phyloP scores from a whole-genome alignment of 2,888 invertebrate species.

The Pteria penguin region DNA sequence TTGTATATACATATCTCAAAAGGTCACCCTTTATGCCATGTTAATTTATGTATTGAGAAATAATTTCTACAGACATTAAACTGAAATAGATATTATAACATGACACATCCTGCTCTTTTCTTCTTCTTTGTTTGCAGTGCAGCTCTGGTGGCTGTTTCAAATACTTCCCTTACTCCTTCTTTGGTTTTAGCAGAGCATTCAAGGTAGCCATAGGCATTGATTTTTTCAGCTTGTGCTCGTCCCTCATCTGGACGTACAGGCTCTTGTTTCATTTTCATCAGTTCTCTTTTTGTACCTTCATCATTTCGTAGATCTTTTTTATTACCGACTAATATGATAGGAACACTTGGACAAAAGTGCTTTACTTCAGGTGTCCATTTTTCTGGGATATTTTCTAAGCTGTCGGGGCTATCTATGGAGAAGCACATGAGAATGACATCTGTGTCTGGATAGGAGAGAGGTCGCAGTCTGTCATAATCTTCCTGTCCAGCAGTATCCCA shows the following conservation, averaged over 20 bases:
- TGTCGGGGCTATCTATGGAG: slow-evolving; percentile 99
- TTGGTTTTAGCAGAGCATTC: slow-evolving; percentile 99
- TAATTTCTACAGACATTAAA: too few species aligned
- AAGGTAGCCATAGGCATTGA: slow-evolving; percentile 97
- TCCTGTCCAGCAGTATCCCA: slow-evolving; percentile 99
- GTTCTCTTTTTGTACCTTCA: slow-evolving; percentile 81
- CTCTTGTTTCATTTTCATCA: slow-evolving; percentile 99
- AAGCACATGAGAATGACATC: slow-evolving; percentile 99
- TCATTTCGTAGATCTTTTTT: slow-evolving; percentile 85
- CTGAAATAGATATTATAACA: slow-evolving; percentile 71
- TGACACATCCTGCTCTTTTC: slow-evolving; percentile 79
- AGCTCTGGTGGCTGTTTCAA: slow-evolving; percentile 98
- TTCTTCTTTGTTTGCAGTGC: slow-evolving; percentile 91
- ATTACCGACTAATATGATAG: slow-evolving; percentile 99
- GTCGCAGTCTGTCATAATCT: slow-evolving; percentile 97
- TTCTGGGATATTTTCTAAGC: slow-evolving; percentile 99
- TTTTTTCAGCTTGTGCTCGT: slow-evolving; percentile 98
- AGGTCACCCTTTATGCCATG: too few species aligned
- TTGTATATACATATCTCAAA: too few species aligned
- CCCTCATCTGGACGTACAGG: slow-evolving; percentile 98
- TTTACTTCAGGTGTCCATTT: slow-evolving; percentile 98
- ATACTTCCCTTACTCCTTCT: slow-evolving; percentile 99
- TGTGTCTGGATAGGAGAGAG: slow-evolving; percentile 97
- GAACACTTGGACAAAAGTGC: slow-evolving; percentile 99
- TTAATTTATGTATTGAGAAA: too few species aligned